Evolutionary conservation across 2,888 invertebrate genomes (phyloP), one percentile per base, ranked within the genome.

Genomic region (Neocrepidodera transversa): DNA sequence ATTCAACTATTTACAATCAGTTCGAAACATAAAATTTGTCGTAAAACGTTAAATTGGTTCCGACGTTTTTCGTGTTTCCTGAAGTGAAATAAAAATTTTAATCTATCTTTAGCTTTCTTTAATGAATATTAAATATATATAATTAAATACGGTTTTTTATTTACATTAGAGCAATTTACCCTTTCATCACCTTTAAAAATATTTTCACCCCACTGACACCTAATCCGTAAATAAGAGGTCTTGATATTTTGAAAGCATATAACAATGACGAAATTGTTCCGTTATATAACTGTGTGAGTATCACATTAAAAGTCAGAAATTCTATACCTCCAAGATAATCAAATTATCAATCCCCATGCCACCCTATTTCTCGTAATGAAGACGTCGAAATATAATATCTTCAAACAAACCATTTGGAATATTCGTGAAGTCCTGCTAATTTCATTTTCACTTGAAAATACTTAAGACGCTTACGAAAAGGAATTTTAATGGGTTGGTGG

Each of bases 371-470:
- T 43, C 32, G 32, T 43, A 52, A 52, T 52, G 52, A 52, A 52
- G 52, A 43, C 43, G 32, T 52, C 42, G 52, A 52, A 52, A 52
- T 52, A 52, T 42, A 52, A 52, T 51, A 51, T 52, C 42, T 16
- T 20, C 43, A 52, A 52, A 52, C 43, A 52, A 52, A 52, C 52
- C 42, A 52, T 52, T 52, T 14, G 20, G 32, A 59, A 59, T 59
- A 59, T 59, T 59, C 53, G 53, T 53, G 48, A 53, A 51, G 53
- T 53, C 40, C 52, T 23, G 53, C 20, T 52, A 59, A 52, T 59
- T 49, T 53, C 52, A 59, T 59, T 59, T 53, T 59, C 58, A 53
- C 53, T 45, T 48, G 32, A 53, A 54, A 59, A 59, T 59, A 54
- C 49, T 59, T 49, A 42, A 42, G 49, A 56, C 49, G 43, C 49